These are phyloP conservation scores for Tenthredo amoena DNA, from an alignment of 2,888 invertebrate species.

Conservation along the genomic window DNA sequence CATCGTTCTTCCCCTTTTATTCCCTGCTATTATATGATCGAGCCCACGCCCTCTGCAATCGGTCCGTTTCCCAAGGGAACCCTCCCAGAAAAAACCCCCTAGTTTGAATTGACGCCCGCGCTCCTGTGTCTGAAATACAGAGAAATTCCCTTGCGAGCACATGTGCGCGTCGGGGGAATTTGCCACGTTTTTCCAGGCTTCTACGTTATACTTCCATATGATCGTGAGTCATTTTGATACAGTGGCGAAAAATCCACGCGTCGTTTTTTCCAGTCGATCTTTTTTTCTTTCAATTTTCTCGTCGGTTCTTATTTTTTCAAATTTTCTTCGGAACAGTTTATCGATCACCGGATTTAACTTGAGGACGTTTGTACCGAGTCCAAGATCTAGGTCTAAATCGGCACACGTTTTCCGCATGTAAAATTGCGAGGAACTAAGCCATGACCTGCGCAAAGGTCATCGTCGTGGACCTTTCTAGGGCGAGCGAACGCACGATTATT, in stretches of 20 bases:
- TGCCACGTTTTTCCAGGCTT: constrained; percentile 43
- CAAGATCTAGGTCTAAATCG: constrained; percentile 13
- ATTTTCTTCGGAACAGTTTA: neutral
- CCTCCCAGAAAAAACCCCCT: neutral
- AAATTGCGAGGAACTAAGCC: constrained; percentile 34
- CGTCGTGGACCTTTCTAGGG: constrained; percentile 43
- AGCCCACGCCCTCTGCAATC: constrained; percentile 48
- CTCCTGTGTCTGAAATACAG: neutral
- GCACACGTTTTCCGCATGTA: constrained; percentile 16
- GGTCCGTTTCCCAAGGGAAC: constrained; percentile 47
- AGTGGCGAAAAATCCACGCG: neutral
- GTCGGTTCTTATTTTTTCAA: neutral
- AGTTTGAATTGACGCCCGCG: constrained; percentile 38
- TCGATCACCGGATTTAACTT: neutral
- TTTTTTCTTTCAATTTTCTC: neutral
- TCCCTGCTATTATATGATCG: neutral
- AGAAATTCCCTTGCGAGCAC: constrained; percentile 53
- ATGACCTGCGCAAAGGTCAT: constrained; percentile 37
- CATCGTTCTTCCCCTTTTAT: constrained; percentile 30
- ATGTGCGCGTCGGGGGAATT: constrained; percentile 44
- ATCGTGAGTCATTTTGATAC: constrained; percentile 33
- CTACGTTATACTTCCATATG: neutral
- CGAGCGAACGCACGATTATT: constrained; percentile 32
- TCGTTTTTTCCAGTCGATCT: neutral
- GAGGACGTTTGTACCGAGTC: neutral